A percentile compares a stretch with the other conserved stretches of the same genome.
phyloP scores from a whole-genome alignment of 30 jellyfish, hydroid and myxozoan genomes.

The Kudoa iwatai region DNA sequence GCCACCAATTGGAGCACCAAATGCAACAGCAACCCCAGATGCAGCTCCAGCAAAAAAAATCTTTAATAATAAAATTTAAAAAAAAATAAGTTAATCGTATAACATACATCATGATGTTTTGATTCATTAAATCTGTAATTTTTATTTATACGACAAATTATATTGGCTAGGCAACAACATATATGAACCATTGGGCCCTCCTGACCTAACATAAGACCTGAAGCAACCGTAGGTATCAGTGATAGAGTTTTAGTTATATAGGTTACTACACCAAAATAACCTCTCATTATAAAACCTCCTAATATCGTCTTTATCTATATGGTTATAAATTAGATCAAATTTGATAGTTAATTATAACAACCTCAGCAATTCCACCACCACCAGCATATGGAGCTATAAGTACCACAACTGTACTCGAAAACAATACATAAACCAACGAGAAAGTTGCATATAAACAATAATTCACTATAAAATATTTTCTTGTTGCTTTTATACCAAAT shows the following conservation, averaged over 20 bases:
- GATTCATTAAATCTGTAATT: constrained; percentile 69
- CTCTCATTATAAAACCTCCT: constrained; percentile 74
- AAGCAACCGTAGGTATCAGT: constrained; percentile 45
- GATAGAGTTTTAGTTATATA: constrained; percentile 33
- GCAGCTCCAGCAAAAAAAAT: constrained; percentile 93
- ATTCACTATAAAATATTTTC: constrained; percentile 21
- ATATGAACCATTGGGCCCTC: constrained; percentile 98
- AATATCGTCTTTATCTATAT: constrained; percentile 47
- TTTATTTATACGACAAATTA: constrained; percentile 36
- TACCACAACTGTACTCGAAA: constrained; percentile 28
- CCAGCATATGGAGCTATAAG: constrained; percentile 94
- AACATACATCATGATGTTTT: constrained; percentile 46
- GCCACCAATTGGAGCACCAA: constrained; percentile 99
- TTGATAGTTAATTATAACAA: constrained; percentile 3
- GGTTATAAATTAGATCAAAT: constrained; percentile 8
- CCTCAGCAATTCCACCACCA: constrained; percentile 99
- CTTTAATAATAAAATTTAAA: not conserved
- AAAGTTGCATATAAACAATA: constrained; percentile 16
- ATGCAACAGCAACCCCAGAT: constrained; percentile 92
- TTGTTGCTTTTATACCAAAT: constrained; percentile 8
- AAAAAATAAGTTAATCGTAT: not conserved
- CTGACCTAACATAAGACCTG: constrained; percentile 74
- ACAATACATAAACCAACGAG: constrained; percentile 17
- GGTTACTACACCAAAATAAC: constrained; percentile 79
- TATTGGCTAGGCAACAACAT: constrained; percentile 87